Evolutionary conservation across 2,113 vertebrate genomes (phyloP).

Genomic region (Sisor rabdophorus): DNA sequence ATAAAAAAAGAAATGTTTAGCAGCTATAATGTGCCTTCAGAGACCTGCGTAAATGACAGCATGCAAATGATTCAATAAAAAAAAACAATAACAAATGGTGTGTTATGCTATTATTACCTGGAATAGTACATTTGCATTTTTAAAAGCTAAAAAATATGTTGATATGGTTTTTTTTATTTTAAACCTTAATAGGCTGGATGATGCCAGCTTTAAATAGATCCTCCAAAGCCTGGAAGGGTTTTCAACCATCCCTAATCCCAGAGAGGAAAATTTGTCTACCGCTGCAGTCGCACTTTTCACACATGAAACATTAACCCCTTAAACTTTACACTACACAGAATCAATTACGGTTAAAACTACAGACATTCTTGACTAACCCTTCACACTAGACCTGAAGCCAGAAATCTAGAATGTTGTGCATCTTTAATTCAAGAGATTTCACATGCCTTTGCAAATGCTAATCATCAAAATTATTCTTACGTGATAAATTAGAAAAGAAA

Average conservation of each 20-base stretch:
- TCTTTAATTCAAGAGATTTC: background rate
- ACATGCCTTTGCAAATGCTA: background rate
- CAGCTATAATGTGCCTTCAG: slow-evolving; percentile 18
- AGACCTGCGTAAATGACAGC: slow-evolving; percentile 17
- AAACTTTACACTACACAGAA: background rate
- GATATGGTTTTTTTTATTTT: background rate
- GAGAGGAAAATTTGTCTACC: background rate
- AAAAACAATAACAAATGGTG: background rate
- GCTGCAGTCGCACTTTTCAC: background rate
- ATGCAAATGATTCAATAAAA: background rate
- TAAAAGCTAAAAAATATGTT: too few relatives aligned
- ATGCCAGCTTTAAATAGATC: background rate
- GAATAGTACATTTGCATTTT: slow-evolving; percentile 9
- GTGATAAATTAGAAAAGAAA: background rate
- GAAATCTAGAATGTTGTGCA: too few relatives aligned
- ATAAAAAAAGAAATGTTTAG: slow-evolving; percentile 17
- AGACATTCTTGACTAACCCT: too few relatives aligned
- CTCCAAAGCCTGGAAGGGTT: slow-evolving; percentile 6
- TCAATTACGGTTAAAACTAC: too few relatives aligned
- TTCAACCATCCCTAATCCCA: background rate
- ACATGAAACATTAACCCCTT: background rate
- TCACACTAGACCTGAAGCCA: too few relatives aligned
- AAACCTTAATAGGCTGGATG: background rate
- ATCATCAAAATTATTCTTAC: background rate
- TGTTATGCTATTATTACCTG: slow-evolving; percentile 21